These are phyloP conservation scores for Venustoraphidia nigricollis DNA, from an alignment of 2,888 invertebrate genomes.

Conservation along the genomic window DNA sequence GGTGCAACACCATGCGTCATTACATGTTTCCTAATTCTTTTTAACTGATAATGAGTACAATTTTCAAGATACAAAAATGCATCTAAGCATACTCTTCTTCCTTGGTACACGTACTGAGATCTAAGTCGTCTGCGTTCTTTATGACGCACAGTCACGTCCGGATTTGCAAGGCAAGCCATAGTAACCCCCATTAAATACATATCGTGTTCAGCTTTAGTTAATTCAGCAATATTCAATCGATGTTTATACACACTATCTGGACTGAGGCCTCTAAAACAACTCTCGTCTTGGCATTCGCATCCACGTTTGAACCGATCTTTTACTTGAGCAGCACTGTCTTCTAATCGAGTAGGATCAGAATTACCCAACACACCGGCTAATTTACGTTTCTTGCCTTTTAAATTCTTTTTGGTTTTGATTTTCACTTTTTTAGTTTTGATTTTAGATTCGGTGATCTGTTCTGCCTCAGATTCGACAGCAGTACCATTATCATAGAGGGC, in stretches of 20 bases:
- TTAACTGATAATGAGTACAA: conserved; percentile 64
- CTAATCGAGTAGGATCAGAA: conserved; percentile 44
- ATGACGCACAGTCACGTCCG: conserved; percentile 52
- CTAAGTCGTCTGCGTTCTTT: conserved; percentile 56
- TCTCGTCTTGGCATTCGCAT: conserved; percentile 61
- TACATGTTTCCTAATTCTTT: conserved; percentile 60
- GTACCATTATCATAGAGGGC: conserved; percentile 20
- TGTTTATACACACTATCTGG: conserved; percentile 62
- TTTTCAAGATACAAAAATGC: conserved; percentile 67
- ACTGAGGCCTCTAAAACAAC: conserved; percentile 59
- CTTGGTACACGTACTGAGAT: conserved; percentile 64
- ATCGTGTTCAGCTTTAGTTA: conserved; percentile 68
- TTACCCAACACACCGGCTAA: conserved; percentile 25
- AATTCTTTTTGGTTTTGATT: conserved; percentile 26
- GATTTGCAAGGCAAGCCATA: conserved; percentile 64
- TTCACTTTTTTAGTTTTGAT: conserved; percentile 24
- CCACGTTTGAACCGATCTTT: conserved; percentile 52
- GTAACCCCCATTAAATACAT: conserved; percentile 79
- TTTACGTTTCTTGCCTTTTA: conserved; percentile 32
- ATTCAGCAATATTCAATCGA: conserved; percentile 59
- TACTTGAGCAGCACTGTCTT: conserved; percentile 54
- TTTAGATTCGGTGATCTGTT: conserved; percentile 17
- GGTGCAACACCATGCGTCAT: conserved; percentile 68
- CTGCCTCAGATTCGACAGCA: conserved; percentile 13
- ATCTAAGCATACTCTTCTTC: conserved; percentile 59